Conservation (phyloP, 2,888 invertebrate genomes). For the Muschampia staudingeri region DNA sequence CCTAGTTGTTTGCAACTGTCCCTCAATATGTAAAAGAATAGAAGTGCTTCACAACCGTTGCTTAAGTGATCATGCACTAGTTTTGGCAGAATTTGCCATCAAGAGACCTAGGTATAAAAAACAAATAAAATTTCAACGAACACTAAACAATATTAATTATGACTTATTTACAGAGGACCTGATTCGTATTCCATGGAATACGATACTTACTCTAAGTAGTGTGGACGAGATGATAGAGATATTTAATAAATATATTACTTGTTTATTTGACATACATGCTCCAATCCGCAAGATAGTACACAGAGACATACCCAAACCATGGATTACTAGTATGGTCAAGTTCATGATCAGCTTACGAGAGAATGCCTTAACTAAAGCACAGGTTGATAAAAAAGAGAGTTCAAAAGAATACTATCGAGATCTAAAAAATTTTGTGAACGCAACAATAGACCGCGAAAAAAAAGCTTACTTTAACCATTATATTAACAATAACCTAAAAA, state of each 20-base stretch:
- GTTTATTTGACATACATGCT: too few relatives aligned
- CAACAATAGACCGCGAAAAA: neutral
- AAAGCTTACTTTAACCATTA: neutral
- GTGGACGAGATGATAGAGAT: too few relatives aligned
- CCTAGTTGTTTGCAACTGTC: too few relatives aligned
- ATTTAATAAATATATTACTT: too few relatives aligned
- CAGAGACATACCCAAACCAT: too few relatives aligned
- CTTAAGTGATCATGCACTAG: conserved; percentile 7
- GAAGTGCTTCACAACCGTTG: neutral
- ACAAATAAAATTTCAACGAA: neutral
- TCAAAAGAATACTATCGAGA: neutral
- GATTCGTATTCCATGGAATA: too few relatives aligned
- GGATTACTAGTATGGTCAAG: too few relatives aligned
- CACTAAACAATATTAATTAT: neutral
- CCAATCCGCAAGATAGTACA: too few relatives aligned
- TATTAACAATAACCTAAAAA: neutral
- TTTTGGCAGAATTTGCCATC: neutral
- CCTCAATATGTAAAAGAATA: neutral
- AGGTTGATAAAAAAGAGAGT: neutral
- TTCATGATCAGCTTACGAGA: too few relatives aligned
- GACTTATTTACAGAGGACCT: neutral
- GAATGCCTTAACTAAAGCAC: neutral
- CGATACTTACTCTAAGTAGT: too few relatives aligned
- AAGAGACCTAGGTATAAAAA: neutral
- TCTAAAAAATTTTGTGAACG: neutral